Evolutionary conservation across 2,797 vertebrate species (phyloP), one percentile per base, ranked within the genome.

Genomic region (Lacerta viridis): DNA sequence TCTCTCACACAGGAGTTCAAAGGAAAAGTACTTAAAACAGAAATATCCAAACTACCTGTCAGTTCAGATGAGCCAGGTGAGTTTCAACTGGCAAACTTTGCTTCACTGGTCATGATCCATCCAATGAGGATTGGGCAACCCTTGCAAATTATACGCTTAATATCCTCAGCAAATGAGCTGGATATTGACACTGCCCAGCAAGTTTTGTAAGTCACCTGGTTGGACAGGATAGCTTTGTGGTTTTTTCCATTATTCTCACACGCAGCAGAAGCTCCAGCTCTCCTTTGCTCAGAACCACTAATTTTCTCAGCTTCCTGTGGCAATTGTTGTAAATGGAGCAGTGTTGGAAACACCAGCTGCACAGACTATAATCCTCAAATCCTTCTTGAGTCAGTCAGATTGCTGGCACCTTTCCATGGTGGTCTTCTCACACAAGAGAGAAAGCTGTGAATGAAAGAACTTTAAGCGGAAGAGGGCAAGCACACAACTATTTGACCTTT

Each of bases 181-280:
- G n/a, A n/a, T 23, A n/a, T 23, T 77, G 64, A 78, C n/a, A 4
- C 5, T 59, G 25, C 75, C 8, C 41, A 33, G 27, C 18, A 13
- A 11, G 20, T 41, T 71, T 87, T 29, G 15, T 23, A 61, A 80
- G 23, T 41, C 29, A 59, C 23, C 13, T 71, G 46, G 46, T 6
- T 80, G 46, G 25, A 39, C 43, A 46, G 11, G 76, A 68, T 36
- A 39, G 27, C 3, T 64, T 74, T 75, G 55, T 18, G 23, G 1
- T 87, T 71, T 43, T 64, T 46, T 50, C 18, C 55, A 74, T 59
- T 80, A 71, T 50, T 84, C 33, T 69, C n/a, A 84, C 29, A 71
- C 5, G 23, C 8, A 61, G 36, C 82, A 84, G 64, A 55, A 79
- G 43, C 39, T n/a, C 11, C 20, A 33, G 4, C 18, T 20, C 33